Conservation (phyloP, 2,113 vertebrate genomes). For the Manacus vitellinus region DNA sequence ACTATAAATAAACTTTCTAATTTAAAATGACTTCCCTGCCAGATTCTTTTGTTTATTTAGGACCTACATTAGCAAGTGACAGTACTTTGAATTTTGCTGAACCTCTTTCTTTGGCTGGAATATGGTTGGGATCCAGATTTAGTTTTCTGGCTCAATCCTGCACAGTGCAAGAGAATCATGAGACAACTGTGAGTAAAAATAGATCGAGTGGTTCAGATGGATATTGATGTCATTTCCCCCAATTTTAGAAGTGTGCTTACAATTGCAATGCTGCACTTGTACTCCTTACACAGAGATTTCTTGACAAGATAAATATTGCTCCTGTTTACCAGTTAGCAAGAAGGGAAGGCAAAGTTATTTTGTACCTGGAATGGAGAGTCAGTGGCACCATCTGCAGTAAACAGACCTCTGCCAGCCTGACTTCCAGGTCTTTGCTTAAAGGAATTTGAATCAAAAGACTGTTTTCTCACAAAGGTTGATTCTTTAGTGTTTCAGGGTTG, state of each 20-base stretch:
- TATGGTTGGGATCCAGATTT: background rate
- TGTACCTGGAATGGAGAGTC: background rate
- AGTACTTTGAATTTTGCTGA: background rate
- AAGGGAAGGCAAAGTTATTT: background rate
- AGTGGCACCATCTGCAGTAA: background rate
- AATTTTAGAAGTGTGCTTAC: background rate
- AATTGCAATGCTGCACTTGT: background rate
- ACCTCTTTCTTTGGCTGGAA: background rate
- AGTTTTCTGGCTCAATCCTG: background rate
- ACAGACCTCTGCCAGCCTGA: background rate
- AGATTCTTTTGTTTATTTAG: background rate
- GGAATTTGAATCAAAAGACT: background rate
- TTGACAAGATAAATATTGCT: background rate
- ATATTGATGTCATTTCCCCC: background rate
- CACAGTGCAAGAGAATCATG: accelerated
- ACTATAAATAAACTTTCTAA: background rate
- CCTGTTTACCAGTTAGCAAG: background rate
- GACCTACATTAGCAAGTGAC: background rate
- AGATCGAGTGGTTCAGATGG: background rate
- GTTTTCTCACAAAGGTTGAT: background rate
- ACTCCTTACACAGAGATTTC: background rate
- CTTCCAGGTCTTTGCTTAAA: background rate
- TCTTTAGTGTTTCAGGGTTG: background rate
- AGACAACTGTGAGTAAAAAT: background rate
- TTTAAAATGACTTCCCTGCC: background rate